Evolutionary conservation across 2,888 invertebrate genomes (phyloP), one percentile per base, ranked within the genome.

Genomic region (Dyspetes luteomarginatus): DNA sequence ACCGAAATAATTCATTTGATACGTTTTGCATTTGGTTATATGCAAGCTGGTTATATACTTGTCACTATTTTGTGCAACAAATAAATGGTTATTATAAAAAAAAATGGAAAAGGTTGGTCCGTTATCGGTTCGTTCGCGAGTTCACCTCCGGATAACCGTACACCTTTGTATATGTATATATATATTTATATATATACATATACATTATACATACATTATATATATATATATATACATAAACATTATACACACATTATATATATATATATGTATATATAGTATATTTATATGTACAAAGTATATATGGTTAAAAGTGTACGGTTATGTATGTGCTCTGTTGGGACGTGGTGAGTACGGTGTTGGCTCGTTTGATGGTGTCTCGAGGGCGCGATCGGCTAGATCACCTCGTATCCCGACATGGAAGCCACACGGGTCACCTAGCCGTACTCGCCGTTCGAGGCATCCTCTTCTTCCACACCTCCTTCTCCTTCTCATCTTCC

Each of bases 321-420:
- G 26, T 56, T 69, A 58, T 15, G 43, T 36, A 43, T 69, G 58
- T 48, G 30, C 12, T 36, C 28, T 24, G 45, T 9, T 69, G 28
- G 12, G 9, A 24, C 24, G 45, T 22, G 17, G 72, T 55, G 64
- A 58, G 52, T 26, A 15, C 4, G 64, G 58, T n/a, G 62, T 55
- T 69, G 30, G 60, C 48, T 17, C 22, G 15, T 62, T 67, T 56
- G 74, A 50, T 62, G 75, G 74, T 75, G 77, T 75, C 75, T 75
- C 50, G 87, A 88, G 89, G 89, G 89, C 88, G 89, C 89, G 88
- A 89, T 88, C 89, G 69, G 71, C 85, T 85, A 87, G 88, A 88
- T 89, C 88, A 88, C 87, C 88, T 89, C 88, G 85, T 85, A 85
- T 87, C 85, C 85, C 84, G 80, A 85, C 75, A 74, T 71, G 86